phyloP scores from a whole-genome alignment of 37 sponge, comb jelly and placozoan species.

The Tethya wilhelma region DNA sequence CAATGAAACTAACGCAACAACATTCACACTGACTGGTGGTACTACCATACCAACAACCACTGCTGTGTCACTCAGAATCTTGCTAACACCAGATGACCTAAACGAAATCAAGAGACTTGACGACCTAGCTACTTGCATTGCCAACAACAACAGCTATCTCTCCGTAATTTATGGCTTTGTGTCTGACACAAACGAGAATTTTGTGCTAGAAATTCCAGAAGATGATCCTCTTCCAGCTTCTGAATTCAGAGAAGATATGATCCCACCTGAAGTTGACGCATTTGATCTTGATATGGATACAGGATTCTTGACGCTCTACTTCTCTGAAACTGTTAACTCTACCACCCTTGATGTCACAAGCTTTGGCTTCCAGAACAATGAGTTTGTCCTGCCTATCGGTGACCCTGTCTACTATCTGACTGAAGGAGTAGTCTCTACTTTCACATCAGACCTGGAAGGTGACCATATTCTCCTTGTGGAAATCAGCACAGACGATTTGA shows the following conservation, averaged over 20 bases:
- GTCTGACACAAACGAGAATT: constrained; percentile 63
- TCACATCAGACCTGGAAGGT: constrained; percentile 60
- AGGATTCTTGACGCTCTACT: constrained; percentile 66
- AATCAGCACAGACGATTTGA: constrained; percentile 67
- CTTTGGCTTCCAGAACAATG: constrained; percentile 46
- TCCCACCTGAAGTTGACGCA: constrained; percentile 48
- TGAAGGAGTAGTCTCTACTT: constrained; percentile 57
- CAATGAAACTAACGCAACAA: constrained; percentile 23
- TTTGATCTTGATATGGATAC: constrained; percentile 68
- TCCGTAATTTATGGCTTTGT: constrained; percentile 66
- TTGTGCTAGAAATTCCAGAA: constrained; percentile 34
- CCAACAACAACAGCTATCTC: constrained; percentile 57
- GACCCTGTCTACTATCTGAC: constrained; percentile 48
- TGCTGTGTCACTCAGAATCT: constrained; percentile 35
- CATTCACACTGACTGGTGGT: constrained; percentile 79
- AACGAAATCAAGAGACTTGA: constrained; percentile 73
- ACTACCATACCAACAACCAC: constrained; percentile 13
- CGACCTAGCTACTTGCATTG: constrained; percentile 57
- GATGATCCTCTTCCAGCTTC: constrained; percentile 53
- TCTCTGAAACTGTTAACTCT: constrained; percentile 86
- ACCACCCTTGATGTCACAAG: constrained; percentile 64
- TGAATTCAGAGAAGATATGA: constrained; percentile 61
- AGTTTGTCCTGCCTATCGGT: not conserved
- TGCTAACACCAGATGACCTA: constrained; percentile 63
- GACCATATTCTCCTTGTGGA: constrained; percentile 64